These are phyloP conservation scores for Macroglossus sobrinus DNA, from an alignment of 2,113 vertebrate species.

Conservation along the genomic window DNA sequence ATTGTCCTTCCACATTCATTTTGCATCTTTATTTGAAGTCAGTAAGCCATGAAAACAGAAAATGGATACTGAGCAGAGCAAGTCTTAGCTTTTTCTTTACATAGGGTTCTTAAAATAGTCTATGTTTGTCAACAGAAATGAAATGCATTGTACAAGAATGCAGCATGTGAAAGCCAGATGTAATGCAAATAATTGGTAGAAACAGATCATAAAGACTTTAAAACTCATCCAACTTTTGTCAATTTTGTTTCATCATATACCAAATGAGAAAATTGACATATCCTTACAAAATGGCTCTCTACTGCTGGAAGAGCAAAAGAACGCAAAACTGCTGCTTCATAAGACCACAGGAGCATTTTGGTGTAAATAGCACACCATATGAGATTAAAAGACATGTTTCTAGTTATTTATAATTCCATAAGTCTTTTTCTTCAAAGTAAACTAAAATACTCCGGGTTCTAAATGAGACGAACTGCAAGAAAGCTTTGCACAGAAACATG, in stretches of 20 bases:
- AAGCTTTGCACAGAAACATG: not conserved
- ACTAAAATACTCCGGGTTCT: not conserved
- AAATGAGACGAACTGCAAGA: not conserved
- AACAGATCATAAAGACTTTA: not conserved
- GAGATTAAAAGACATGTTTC: not conserved
- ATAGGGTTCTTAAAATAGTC: not conserved
- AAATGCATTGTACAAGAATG: not conserved
- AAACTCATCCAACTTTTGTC: not conserved
- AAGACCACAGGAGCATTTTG: not conserved
- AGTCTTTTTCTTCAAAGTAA: not conserved
- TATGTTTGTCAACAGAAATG: not conserved
- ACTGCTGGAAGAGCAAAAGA: not conserved
- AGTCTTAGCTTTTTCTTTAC: not conserved
- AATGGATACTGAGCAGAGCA: not conserved
- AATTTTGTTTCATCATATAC: not conserved
- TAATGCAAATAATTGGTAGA: not conserved
- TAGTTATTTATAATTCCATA: not conserved
- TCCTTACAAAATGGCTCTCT: not conserved
- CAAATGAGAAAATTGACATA: not conserved
- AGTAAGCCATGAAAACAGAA: slow-evolving; percentile 5
- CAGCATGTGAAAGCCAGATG: not conserved
- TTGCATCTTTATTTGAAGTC: slow-evolving; percentile 22
- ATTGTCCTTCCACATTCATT: not conserved
- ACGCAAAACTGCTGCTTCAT: no score
- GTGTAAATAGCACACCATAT: not conserved